Base-by-base conservation (phyloP, 2,113 vertebrate genomes). In the Pollachius pollachius region DNA sequence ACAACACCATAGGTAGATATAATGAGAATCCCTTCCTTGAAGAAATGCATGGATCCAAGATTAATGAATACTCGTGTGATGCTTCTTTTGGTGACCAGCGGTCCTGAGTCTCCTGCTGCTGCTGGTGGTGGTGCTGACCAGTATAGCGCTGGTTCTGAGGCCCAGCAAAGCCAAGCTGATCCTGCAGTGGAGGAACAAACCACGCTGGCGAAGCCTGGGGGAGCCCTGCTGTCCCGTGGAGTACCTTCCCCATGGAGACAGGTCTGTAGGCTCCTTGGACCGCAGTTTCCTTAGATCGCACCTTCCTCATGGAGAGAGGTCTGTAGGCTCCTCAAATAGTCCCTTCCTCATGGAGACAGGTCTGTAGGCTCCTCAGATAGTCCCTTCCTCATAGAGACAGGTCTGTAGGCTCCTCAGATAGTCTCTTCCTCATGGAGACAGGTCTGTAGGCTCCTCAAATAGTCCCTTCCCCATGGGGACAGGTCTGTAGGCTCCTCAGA, bases 141-240 rank as follows among this genome's bases (percentile, higher is more conserved):
- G 84, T 34, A 89, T 95, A 17, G 89, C 94, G 57, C 61, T 98
- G 1, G 74, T 94, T 59, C 73, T 98, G n/a, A 92, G 85, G 61
- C 94, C 94, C 12, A 72, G 85, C 21, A 84, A 78, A 13, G 78
- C 89, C 13, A 74, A 65, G 13, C 52, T 87, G 0, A 87, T 85
- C 62, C 91, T 92, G 3, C 75, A 92, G 62, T 88, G 84, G 83
- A 84, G 70, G 68, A 91, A 84, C 77, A 94, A 91, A 67, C 94
- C 95, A 37, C 93, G 73, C 6, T 98, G 97, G 96, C 94, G 95
- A 72, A 94, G 93, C 64, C 85, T 97, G 18, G 92, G 94, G 0
- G 91, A 94, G 70, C 93, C 94, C 1, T 81, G 86, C 18, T 15
- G 91, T 77, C 93, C 91, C 0, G 62, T 87, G 0, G 90, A 92